Evolutionary conservation across 2,888 invertebrate species (phyloP).

Genomic region (Lathronympha strigana): DNA sequence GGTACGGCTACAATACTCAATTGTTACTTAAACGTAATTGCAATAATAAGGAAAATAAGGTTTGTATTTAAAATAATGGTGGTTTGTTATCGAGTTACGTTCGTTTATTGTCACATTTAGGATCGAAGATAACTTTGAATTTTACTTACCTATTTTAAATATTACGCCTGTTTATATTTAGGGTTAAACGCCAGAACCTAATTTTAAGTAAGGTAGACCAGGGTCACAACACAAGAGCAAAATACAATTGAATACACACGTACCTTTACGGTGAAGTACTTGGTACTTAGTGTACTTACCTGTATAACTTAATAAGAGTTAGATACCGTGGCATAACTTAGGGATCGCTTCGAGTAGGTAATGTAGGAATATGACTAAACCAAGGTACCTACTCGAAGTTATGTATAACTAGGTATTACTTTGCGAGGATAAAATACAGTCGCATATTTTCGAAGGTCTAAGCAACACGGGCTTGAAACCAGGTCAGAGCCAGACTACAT

Average conservation of each 20-base stretch:
- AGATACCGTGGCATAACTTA: too few relatives aligned
- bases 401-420: background rate
- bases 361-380: too few relatives aligned
- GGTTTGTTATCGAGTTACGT: slow-evolving; percentile 8
- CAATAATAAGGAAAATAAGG: slow-evolving; percentile 31
- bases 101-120: background rate
- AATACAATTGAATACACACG: too few relatives aligned
- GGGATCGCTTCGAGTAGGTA: background rate
- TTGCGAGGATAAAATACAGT: slow-evolving; percentile 5
- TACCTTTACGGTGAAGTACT: too few relatives aligned
- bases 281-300: too few relatives aligned
- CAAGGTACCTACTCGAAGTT: background rate
- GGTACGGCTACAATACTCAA: slow-evolving; percentile 45
- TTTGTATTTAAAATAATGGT: slow-evolving; percentile 25
- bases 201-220: too few relatives aligned
- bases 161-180: too few relatives aligned
- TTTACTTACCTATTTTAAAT: background rate
- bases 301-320: too few relatives aligned
- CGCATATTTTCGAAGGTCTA: slow-evolving; percentile 30
- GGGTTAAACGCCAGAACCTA: too few relatives aligned
- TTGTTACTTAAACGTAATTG: slow-evolving; percentile 38
- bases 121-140: background rate
- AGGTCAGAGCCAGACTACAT: slow-evolving; percentile 54
- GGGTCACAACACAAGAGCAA: too few relatives aligned
- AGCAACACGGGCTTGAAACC: slow-evolving; percentile 44